Evolutionary conservation across 2,797 vertebrate species (phyloP).

Genomic region (Onychomys torridus): DNA sequence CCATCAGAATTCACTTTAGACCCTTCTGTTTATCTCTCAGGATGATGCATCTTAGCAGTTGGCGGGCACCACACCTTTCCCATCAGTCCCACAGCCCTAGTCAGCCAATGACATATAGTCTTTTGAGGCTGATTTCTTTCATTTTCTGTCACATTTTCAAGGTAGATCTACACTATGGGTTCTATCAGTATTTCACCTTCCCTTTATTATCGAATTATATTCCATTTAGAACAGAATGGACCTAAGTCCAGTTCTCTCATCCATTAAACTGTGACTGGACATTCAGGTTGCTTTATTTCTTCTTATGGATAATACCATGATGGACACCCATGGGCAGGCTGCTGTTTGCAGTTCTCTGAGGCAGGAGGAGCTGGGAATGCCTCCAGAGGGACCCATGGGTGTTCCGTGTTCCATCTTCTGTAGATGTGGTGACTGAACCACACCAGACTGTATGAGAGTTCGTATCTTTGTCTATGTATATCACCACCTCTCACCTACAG

Average conservation of each 20-base stretch:
- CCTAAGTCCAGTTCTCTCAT: background rate
- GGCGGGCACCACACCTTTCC: too few species aligned
- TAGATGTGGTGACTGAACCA: background rate
- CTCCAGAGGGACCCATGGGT: background rate
- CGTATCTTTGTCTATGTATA: background rate
- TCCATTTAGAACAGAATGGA: background rate
- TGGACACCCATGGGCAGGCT: background rate
- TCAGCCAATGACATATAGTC: background rate
- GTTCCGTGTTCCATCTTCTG: background rate
- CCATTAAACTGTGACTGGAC: background rate
- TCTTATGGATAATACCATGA: background rate
- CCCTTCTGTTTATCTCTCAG: rapidly evolving
- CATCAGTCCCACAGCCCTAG: background rate
- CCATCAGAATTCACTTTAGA: background rate
- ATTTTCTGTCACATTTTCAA: background rate
- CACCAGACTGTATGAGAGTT: background rate
- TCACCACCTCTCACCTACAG: background rate
- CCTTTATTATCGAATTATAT: background rate
- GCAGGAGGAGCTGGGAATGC: background rate
- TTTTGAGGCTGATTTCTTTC: background rate
- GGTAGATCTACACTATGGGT: background rate
- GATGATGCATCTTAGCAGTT: too few species aligned
- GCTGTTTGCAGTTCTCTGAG: background rate
- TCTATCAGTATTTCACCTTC: background rate
- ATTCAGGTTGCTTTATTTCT: background rate